Base-by-base conservation (phyloP, 2,113 vertebrate genomes). In the Lota lota region DNA sequence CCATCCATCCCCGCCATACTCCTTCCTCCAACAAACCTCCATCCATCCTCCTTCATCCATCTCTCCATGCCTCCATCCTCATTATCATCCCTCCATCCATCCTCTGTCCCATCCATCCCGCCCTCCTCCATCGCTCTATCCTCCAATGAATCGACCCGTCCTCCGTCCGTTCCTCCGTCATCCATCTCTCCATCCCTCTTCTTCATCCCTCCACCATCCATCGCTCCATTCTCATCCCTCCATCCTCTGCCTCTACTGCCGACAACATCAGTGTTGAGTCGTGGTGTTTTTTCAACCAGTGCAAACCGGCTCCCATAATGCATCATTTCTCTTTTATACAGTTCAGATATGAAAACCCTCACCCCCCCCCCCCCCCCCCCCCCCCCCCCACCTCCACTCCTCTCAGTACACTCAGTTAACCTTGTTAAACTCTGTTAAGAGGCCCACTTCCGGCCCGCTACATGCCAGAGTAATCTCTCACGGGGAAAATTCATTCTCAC, bases 381-480 rank as follows among this genome's bases (percentile, higher is more conserved):
- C 69, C 65, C 66, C 17, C 61, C 8, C n/a, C 67, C 67, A 61
- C 58, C 66, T 51, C 51, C 67, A 67, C 64, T 66, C 75, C 73
- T 10, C 61, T 78, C 84, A 72, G 66, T 72, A 62, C 79, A 81
- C 71, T 85, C 76, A 76, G 87, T 88, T 87, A 87, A 89, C 87
- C 82, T 88, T 83, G 89, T 90, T 89, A 90, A 90, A 88, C 74
- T 72, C 67, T 83, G 73, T 79, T 84, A 89, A 84, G 64, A 19
- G 18, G 57, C 64, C 69, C 67, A 53, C 85, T 80, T 4, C 65
- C 63, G 72, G 85, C 80, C 74, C 72, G 81, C 89, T 86, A 86
- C 88, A 87, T 75, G 87, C 82, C 80, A 83, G 82, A 72, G 78
- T 82, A 77, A 85, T 84, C 76, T 74, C 77, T 79, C 86, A 83